Evolutionary conservation across 1,140 invertebrate species (phyloP), one percentile per base, ranked within the genome.

Genomic region (Neodiprion pinetum): DNA sequence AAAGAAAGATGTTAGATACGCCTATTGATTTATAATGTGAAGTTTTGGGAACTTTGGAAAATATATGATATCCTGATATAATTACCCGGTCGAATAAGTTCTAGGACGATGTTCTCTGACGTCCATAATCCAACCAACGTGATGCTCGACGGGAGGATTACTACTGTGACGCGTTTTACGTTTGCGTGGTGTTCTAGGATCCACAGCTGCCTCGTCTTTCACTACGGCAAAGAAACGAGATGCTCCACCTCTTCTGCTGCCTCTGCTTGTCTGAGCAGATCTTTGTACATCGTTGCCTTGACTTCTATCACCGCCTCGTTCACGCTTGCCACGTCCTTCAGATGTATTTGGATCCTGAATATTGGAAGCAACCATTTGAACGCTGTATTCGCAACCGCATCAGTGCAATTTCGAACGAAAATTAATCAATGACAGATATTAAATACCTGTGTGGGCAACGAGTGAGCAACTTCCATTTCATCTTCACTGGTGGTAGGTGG

Each of bases 71-170:
- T 61, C 11, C 49, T 11, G 72, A 74, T 48, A 50, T 50, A 73
- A 85, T 81, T 84, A 93, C 92, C 92, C 92, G 9, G 93, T 91
- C 75, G 95, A 96, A 74, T 93, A 93, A 23, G 94, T 96, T 75
- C 94, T 88, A 10, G 92, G 91, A 21, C 94, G 88, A 86, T 97
- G 95, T 83, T 96, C 95, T 80, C 94, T 93, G 7, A 93, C 92
- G 86, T 98, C 97, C 91, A 98, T 94, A 76, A 99, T 94, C 98
- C 98, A 99, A 28, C 98, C 98, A 61, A 99, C 96, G 84, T 99
- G 97, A 83, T 96, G 94, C 84, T 99, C 98, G 66, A 97, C 91
- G 0, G 96, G 96, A 68, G 97, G 96, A 90, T 98, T 97, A 79
- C 93, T 94, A 77, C 95, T 97, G 86, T 98, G 96, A 49, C 95